phyloP scores from a whole-genome alignment of 2,113 vertebrate species.

The Quiscalus mexicanus region DNA sequence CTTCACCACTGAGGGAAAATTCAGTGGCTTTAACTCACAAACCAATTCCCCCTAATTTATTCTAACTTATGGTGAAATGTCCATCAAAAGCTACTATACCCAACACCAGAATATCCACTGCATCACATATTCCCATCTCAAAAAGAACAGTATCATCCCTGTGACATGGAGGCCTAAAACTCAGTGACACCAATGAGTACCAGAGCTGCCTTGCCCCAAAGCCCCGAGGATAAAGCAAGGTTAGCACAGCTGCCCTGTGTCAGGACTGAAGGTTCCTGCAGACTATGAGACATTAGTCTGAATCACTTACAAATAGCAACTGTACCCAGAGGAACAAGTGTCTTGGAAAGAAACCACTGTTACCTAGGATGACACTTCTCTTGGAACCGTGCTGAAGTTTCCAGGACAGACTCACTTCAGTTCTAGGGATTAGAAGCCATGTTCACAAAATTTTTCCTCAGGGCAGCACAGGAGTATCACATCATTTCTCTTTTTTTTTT shows the following conservation, averaged over 20 bases:
- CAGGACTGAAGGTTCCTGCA: not conserved
- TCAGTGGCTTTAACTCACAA: not conserved
- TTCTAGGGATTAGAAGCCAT: not conserved
- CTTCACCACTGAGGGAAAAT: not conserved
- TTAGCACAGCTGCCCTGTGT: not conserved
- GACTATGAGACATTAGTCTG: not conserved
- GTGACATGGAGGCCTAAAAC: not conserved
- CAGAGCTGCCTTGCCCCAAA: not conserved
- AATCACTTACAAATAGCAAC: conserved; percentile 17
- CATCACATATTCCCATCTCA: not conserved
- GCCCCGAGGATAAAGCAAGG: not conserved
- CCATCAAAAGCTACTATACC: not conserved
- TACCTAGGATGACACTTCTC: conserved; percentile 9
- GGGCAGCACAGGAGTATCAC: not conserved
- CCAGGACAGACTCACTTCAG: not conserved
- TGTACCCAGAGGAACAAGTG: not conserved
- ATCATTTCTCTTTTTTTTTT: not conserved
- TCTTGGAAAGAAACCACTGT: conserved; percentile 25
- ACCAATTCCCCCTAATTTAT: not conserved
- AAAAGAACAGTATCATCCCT: not conserved
- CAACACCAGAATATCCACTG: not conserved
- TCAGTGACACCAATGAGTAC: not conserved
- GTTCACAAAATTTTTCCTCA: not conserved
- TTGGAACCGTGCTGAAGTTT: not conserved
- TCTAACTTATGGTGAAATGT: not conserved